Evolutionary conservation across 2,113 vertebrate genomes (phyloP).

Genomic region (Lates calcarifer): DNA sequence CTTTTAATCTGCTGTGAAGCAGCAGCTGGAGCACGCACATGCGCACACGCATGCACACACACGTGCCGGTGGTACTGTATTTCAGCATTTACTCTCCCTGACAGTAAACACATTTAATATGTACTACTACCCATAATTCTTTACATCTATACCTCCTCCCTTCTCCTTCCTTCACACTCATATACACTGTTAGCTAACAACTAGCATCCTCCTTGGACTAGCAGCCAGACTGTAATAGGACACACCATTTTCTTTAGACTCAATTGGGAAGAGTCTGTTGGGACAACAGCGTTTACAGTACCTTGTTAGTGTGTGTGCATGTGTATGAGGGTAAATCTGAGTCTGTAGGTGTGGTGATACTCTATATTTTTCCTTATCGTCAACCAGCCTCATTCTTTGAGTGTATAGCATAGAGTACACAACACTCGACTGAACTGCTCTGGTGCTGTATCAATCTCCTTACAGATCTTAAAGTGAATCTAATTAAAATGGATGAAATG

Average conservation of each 20-base stretch:
- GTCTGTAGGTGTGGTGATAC: background rate
- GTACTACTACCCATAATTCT: slow-evolving; percentile 11
- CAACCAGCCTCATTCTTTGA: background rate
- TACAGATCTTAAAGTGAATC: slow-evolving; percentile 6
- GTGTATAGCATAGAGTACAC: background rate
- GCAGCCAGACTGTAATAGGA: background rate
- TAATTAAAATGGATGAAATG: slow-evolving; percentile 54
- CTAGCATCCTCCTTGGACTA: slow-evolving; percentile 10
- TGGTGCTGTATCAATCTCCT: slow-evolving; percentile 13
- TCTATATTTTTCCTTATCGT: background rate
- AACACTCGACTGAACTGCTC: background rate
- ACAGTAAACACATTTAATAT: slow-evolving; percentile 42
- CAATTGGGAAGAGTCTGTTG: background rate
- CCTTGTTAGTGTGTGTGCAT: background rate
- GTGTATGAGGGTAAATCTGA: background rate
- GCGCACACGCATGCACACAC: slow-evolving; percentile 81
- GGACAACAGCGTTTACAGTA: background rate
- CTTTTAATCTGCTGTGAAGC: slow-evolving; percentile 96
- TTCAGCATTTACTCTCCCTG: slow-evolving; percentile 56
- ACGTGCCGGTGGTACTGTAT: slow-evolving; percentile 70
- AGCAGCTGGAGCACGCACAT: slow-evolving; percentile 88
- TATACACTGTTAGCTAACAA: background rate
- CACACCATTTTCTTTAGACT: background rate
- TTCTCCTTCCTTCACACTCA: slow-evolving; percentile 31
- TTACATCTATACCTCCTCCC: slow-evolving; percentile 12